Evolutionary conservation across 2,797 vertebrate species (phyloP).

Genomic region (Pseudochromis fuscus): DNA sequence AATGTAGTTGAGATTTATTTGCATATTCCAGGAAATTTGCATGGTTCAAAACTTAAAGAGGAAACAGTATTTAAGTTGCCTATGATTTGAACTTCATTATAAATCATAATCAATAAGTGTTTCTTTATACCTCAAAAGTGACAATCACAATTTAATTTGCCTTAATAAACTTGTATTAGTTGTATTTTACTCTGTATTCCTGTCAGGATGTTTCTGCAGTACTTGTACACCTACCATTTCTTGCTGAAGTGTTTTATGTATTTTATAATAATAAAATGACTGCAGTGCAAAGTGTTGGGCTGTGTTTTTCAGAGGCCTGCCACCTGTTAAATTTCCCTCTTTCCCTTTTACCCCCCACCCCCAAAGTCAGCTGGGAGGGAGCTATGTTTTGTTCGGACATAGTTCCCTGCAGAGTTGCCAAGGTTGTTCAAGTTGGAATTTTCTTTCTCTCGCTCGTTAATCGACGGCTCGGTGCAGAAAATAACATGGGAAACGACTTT

Average conservation of each 20-base stretch:
- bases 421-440: conserved; percentile 82
- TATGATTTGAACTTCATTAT: background rate
- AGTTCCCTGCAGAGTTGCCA: conserved; percentile 85
- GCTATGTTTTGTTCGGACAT: conserved; percentile 80
- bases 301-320: conserved; percentile 57
- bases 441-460: conserved; percentile 64
- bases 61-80: background rate
- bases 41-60: background rate
- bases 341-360: conserved; percentile 71
- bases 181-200: background rate
- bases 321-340: conserved; percentile 81
- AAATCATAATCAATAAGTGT: background rate
- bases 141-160: background rate
- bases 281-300: conserved; percentile 10
- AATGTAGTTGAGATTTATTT: background rate
- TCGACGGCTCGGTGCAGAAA: conserved; percentile 71
- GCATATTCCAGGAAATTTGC: background rate
- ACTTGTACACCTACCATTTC: background rate
- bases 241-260: no score
- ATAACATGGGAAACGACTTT: conserved; percentile 79
- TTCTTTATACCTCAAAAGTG: background rate
- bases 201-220: background rate
- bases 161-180: background rate
- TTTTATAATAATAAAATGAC: no score
- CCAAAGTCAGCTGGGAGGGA: conserved; percentile 79